Percentiles rank a stretch among this genome's conserved stretches.
Evolutionary conservation across 2,797 vertebrate genomes (phyloP).

Genomic region (Manis javanica): DNA sequence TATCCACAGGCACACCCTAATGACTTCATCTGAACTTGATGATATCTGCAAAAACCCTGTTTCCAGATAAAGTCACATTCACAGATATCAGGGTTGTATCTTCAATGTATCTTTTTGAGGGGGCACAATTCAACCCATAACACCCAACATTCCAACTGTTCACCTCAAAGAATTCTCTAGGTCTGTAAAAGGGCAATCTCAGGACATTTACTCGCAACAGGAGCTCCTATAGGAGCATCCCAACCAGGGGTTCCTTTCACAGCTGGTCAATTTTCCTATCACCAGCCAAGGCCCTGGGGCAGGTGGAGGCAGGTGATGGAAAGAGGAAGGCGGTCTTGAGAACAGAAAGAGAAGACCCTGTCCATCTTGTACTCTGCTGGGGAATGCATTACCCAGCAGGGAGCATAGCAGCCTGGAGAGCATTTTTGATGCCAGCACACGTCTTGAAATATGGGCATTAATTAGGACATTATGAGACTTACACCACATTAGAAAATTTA

Average conservation of each 20-base stretch:
- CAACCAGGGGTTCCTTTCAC: background rate
- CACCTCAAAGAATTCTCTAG: background rate
- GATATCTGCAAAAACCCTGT: background rate
- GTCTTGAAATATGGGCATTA: background rate
- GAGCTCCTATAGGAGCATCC: background rate
- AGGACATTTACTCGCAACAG: background rate
- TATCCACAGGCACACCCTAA: background rate
- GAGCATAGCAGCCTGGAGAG: background rate
- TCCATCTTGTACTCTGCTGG: background rate
- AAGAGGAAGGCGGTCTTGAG: background rate
- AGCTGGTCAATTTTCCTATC: background rate
- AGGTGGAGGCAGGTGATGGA: background rate
- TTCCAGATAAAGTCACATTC: background rate
- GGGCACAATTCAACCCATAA: background rate
- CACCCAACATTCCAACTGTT: background rate
- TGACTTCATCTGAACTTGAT: background rate
- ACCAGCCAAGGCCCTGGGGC: background rate
- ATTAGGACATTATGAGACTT: background rate
- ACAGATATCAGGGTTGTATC: background rate
- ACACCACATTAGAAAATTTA: background rate
- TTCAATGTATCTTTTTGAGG: background rate
- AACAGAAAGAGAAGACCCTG: background rate
- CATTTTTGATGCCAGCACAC: background rate
- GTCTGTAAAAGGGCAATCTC: background rate
- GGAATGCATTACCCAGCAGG: background rate